Percentiles rank a stretch among this genome's conserved stretches.
phyloP scores from a whole-genome alignment of 2,797 vertebrate genomes.

The Coregonus ussuriensis region DNA sequence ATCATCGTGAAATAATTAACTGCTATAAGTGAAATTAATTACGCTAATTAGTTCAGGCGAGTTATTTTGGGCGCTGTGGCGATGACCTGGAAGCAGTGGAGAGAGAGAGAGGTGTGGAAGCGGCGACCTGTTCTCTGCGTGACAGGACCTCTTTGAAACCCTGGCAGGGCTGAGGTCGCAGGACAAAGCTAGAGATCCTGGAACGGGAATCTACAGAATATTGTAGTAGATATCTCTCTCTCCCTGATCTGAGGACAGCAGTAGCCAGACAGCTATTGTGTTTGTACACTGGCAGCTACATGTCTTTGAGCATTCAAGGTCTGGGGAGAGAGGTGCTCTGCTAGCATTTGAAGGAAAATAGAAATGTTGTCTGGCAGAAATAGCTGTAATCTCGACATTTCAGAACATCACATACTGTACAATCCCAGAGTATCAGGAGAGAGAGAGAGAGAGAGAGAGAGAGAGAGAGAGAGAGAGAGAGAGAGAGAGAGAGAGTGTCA shows the following conservation, averaged over 20 bases:
- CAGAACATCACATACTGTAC: not conserved
- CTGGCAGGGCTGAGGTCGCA: not conserved
- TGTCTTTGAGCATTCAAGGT: not conserved
- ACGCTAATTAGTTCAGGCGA: conserved; percentile 79
- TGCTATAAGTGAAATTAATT: conserved; percentile 87
- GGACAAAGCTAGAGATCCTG: not conserved
- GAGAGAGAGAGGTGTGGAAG: conserved; percentile 25
- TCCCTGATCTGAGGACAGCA: not conserved
- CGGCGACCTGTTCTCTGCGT: conserved; percentile 21
- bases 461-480: conserved; percentile 24
- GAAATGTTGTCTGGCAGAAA: conserved; percentile 26
- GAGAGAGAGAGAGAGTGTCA: conserved; percentile 6
- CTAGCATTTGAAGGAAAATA: conserved; percentile 10
- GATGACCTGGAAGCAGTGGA: conserved; percentile 33
- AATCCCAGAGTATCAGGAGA: not conserved
- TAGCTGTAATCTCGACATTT: conserved; percentile 3
- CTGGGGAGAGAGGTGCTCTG: not conserved
- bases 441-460: not conserved
- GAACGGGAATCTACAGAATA: too few species aligned
- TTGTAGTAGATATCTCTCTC: not conserved
- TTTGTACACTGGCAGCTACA: not conserved
- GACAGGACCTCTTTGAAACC: not conserved
- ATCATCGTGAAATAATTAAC: conserved; percentile 84
- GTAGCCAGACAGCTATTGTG: not conserved
- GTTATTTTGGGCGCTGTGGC: conserved; percentile 54